Evolutionary conservation across 2,113 vertebrate genomes (phyloP).

Genomic region (Ptychochromis oligacanthus): DNA sequence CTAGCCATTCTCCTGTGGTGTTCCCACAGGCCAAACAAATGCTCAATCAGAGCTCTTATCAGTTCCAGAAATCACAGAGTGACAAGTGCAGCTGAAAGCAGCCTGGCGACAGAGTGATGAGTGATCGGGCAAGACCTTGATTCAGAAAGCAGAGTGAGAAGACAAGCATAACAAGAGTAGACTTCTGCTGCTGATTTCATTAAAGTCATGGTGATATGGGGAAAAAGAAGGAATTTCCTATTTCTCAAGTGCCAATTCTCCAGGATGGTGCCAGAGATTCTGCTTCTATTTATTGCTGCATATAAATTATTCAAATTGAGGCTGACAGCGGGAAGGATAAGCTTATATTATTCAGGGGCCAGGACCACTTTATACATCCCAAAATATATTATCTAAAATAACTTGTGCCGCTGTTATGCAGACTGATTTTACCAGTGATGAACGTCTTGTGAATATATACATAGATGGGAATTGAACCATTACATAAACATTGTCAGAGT

Average conservation of each 20-base stretch:
- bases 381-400: constrained; percentile 56
- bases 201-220: constrained; percentile 46
- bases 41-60: constrained; percentile 68
- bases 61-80: constrained; percentile 63
- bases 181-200: constrained; percentile 56
- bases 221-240: constrained; percentile 44
- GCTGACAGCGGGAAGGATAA: constrained; percentile 52
- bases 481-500: background rate
- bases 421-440: constrained; percentile 22
- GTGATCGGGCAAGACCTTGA: constrained; percentile 49
- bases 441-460: background rate
- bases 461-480: background rate
- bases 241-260: constrained; percentile 58
- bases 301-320: constrained; percentile 74
- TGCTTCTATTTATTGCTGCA: constrained; percentile 57
- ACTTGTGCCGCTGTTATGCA: constrained; percentile 34
- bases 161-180: constrained; percentile 54
- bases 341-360: constrained; percentile 68
- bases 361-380: constrained; percentile 39
- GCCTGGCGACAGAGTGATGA: constrained; percentile 44
- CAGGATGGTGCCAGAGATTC: constrained; percentile 51
- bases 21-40: constrained; percentile 61
- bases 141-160: constrained; percentile 46
- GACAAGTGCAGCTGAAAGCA: constrained; percentile 57
- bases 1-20: constrained; percentile 2